Evolutionary conservation across 2,888 invertebrate species (phyloP), one percentile per base, ranked within the genome.

Genomic region (Fragum whitleyi): DNA sequence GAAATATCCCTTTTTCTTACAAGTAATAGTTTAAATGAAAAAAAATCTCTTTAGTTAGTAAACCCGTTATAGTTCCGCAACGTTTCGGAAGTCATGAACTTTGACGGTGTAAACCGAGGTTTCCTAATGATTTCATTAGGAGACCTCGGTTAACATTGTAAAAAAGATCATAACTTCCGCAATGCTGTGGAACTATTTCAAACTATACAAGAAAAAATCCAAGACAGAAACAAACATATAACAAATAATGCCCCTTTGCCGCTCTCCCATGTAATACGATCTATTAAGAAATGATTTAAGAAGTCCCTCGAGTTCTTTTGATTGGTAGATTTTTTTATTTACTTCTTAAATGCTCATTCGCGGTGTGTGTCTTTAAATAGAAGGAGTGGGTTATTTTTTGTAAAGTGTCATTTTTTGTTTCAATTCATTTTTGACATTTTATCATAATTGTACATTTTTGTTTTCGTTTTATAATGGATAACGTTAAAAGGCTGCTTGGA

Each of bases 281-380:
- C 28, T 61, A 61, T 61, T 29, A 29, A 29, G 26, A 47, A 19
- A 47, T 19, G 47, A 47, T 47, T 47, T 47, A 14, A 47, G 47
- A 47, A 47, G 47, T 47, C 47, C 14, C 16, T 47, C 2, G 47
- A n/a, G 2, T 47, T 16, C n/a, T 3, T 47, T 47, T 47, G 47
- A 47, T 47, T 47, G 47, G 47, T 47, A 47, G 47, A 47, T 47
- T 47, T 47, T 47, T 47, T 47, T 47, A 47, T 47, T 47, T 47
- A 47, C 47, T 19, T 9, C n/a, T 47, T 47, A 47, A 47, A 47
- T 14, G 47, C 47, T 47, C 47, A 47, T 47, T 47, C 47, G 16
- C n/a, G 2, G 47, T 47, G 47, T 47, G 47, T 47, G 47, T n/a
- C n/a, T 47, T 3, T 9, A 2, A 2, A 16, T 47, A 47, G 47